Percentiles rank a stretch among this genome's conserved stretches.
phyloP scores from a whole-genome alignment of 2,888 invertebrate genomes.

The Neuroscelio doddi region DNA sequence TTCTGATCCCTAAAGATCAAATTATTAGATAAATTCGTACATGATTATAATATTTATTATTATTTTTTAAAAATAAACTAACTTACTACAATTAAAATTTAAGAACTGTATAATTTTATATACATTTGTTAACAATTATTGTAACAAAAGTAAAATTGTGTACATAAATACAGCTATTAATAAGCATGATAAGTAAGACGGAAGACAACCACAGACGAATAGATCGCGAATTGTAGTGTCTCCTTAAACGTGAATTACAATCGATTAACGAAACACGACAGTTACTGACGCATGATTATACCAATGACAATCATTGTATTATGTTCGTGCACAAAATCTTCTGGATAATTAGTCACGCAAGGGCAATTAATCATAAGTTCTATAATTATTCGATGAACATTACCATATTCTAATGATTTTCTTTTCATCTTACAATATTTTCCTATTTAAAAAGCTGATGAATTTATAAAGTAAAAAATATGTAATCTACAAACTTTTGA shows the following conservation, averaged over 20 bases:
- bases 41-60: no score
- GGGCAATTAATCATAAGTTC: constrained; percentile 18
- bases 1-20: no score
- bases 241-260: constrained; percentile 17
- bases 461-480: no score
- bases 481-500: no score
- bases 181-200: neutral
- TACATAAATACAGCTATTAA: no score
- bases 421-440: no score
- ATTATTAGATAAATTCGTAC: no score
- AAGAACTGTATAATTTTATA: neutral
- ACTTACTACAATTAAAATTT: no score
- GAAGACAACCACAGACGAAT: constrained; percentile 9
- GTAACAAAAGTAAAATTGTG: neutral
- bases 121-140: no score
- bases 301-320: constrained; percentile 36
- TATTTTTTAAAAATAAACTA: no score
- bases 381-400: constrained; percentile 4
- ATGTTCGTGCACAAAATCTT: constrained; percentile 32
- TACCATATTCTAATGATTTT: no score
- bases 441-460: no score
- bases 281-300: constrained; percentile 19
- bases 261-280: constrained; percentile 41
- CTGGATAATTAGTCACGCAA: constrained; percentile 43
- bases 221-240: constrained; percentile 4